Evolutionary conservation across 2,888 invertebrate genomes (phyloP).

Genomic region (Spilosoma lubricipeda): DNA sequence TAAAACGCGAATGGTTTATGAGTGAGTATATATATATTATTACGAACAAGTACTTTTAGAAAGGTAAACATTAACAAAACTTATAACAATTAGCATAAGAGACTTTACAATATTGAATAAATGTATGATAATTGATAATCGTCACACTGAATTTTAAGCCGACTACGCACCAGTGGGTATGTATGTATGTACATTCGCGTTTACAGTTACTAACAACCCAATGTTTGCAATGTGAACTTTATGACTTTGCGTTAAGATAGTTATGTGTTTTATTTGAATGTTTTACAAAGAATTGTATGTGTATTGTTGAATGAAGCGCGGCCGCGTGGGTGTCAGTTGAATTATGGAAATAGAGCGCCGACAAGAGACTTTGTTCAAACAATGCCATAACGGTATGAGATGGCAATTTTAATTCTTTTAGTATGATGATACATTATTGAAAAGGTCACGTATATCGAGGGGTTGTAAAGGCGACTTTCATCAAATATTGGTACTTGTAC

Average conservation of each 20-base stretch:
- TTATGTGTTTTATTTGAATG: constrained; percentile 46
- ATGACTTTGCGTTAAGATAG: constrained; percentile 56
- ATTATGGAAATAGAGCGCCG: constrained; percentile 81
- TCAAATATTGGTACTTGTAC: not conserved
- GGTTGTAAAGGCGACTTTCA: constrained; percentile 40
- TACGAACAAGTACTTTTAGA: not conserved
- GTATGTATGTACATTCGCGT: constrained; percentile 34
- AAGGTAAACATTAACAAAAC: constrained; percentile 23
- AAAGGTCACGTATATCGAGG: constrained; percentile 56
- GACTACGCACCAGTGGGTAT: constrained; percentile 55
- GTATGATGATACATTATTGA: constrained; percentile 61
- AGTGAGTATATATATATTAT: not conserved
- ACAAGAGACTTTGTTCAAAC: constrained; percentile 69
- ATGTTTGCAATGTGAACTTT: constrained; percentile 63
- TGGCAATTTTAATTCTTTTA: constrained; percentile 71
- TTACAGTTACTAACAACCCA: constrained; percentile 49
- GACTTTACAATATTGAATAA: constrained; percentile 27
- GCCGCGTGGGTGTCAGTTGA: constrained; percentile 71
- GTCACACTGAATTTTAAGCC: constrained; percentile 57
- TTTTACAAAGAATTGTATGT: constrained; percentile 48
- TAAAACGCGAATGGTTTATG: not conserved
- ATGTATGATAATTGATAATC: constrained; percentile 52
- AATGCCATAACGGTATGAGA: constrained; percentile 78
- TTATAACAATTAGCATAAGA: constrained; percentile 20
- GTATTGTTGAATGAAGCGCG: constrained; percentile 68